Percentiles rank a stretch among this genome's conserved stretches.
Conservation (phyloP, 1,140 invertebrate genomes). For the Sesamia nonagrioides region DNA sequence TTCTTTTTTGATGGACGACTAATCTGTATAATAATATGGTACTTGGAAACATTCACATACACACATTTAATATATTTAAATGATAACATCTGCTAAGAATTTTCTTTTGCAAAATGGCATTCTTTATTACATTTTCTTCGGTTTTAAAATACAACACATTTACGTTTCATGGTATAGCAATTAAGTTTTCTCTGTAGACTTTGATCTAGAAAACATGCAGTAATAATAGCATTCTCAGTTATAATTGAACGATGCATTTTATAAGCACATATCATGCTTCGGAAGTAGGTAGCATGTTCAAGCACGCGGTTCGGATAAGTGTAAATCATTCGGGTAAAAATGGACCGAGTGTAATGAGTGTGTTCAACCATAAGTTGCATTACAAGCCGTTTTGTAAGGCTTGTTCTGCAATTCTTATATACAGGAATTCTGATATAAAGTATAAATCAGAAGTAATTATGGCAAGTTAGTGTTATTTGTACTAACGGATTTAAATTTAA, state of each 20-base stretch:
- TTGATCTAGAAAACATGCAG: constrained; percentile 31
- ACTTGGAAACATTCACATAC: too few species aligned
- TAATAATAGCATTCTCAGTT: constrained; percentile 15
- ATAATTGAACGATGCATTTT: constrained; percentile 33
- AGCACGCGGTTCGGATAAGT: constrained; percentile 1
- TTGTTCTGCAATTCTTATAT: too few species aligned
- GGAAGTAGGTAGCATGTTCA: constrained; percentile 7
- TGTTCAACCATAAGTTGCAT: too few species aligned
- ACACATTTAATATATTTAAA: not conserved
- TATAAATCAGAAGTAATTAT: not conserved
- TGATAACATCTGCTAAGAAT: not conserved
- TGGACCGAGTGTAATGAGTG: not conserved
- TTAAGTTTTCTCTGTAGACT: constrained; percentile 22
- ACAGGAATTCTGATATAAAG: not conserved
- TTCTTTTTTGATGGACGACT: too few species aligned
- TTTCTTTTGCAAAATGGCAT: not conserved
- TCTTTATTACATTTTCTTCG: not conserved
- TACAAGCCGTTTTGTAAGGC: too few species aligned
- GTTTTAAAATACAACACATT: not conserved
- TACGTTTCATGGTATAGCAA: not conserved
- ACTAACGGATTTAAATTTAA: constrained; percentile 6
- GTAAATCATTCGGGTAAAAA: not conserved
- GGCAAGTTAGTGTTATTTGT: not conserved
- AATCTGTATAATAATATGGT: too few species aligned
- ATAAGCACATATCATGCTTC: constrained; percentile 23